Evolutionary conservation across 2,797 vertebrate species (phyloP), one percentile per base, ranked within the genome.

Genomic region (Coregonus ussuriensis): DNA sequence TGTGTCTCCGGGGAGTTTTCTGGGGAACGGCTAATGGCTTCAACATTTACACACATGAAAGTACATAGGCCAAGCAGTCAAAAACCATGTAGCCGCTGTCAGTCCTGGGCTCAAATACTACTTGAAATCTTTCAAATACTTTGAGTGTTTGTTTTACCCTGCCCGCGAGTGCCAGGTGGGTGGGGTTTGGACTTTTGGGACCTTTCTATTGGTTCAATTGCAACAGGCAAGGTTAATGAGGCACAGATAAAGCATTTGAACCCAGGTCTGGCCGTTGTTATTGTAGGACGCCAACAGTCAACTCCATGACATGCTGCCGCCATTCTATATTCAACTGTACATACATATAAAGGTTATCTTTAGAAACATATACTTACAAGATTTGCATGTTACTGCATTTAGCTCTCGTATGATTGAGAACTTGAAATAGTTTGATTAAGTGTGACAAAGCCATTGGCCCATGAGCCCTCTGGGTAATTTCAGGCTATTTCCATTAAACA

Each of bases 11-110:
- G 15, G 7, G 66, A 78, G 70, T 47, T 47, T 14, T 77, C 53
- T 71, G 25, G 13, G 3, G 47, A 59, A 74, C 72, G 25, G 52
- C 31, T 79, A 77, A 81, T 75, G 47, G 41, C 29, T 82, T 79
- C 79, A 79, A 59, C 21, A 80, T 81, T 84, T 77, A 18, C 37
- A 70, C 59, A 73, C 63, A 79, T 80, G 21, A 74, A 82, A 74
- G 71, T 3, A 73, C 41, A 41, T 41, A 47, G 41, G 9, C 18
- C 3, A 18, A 56, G 53, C 53, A 15, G 14, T 56, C 53, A 15
- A 56, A 18, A 56, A 56, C 53, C 53, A 15, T 56, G 14, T 56
- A 18, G 16, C 14, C 41, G 41, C 41, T 41, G 41, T 47, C 41
- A 47, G 41, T 11, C 41, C 41, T 47, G 41, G 41, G 41, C 41